Base-by-base conservation (phyloP, 2,888 invertebrate genomes). In the Elegia similella region DNA sequence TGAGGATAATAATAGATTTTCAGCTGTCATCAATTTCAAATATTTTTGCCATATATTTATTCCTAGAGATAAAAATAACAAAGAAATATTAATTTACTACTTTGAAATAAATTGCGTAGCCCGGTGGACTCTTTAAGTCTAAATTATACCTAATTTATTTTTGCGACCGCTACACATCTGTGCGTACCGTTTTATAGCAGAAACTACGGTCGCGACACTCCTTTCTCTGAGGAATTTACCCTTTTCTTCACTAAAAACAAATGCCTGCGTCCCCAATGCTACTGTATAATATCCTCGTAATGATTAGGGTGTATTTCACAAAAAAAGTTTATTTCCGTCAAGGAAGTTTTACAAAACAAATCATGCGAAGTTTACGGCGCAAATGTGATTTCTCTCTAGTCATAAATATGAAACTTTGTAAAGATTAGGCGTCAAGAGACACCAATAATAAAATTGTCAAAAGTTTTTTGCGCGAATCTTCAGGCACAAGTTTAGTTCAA, bases 181-280 rank as follows among this genome's bases (percentile, higher is more conserved):
- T 63, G 69, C 66, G 60, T 66, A 62, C 59, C 67, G 50, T 72
- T 73, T 72, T 73, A 71, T 69, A 65, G 66, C 64, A 59, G 54
- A 61, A 61, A 64, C 64, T 62, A 62, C 62, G 54, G 59, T 52
- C 56, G 62, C 62, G 62, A 66, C 69, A 62, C 54, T 62, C 58
- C 52, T 53, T 59, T 72, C 74, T 68, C 74, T 15, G 13, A 62
- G 71, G 73, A 74, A 72, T 72, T 65, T 70, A 75, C 73, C 76
- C 71, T 76, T 75, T 73, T 73, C 67, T 69, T 73, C 68, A 67
- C 67, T 64, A 66, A 73, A 73, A 75, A 76, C 69, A 72, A 76
- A 77, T 69, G 70, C 66, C 67, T 62, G 55, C 61, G 62, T 52
- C 43, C n/a, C 57, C 42, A 52, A 17, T 58, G 59, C 56, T 54